Evolutionary conservation across 53 echinoderm and acorn worm species (phyloP), one percentile per base, ranked within the genome.

Genomic region (Zoroaster sp.): DNA sequence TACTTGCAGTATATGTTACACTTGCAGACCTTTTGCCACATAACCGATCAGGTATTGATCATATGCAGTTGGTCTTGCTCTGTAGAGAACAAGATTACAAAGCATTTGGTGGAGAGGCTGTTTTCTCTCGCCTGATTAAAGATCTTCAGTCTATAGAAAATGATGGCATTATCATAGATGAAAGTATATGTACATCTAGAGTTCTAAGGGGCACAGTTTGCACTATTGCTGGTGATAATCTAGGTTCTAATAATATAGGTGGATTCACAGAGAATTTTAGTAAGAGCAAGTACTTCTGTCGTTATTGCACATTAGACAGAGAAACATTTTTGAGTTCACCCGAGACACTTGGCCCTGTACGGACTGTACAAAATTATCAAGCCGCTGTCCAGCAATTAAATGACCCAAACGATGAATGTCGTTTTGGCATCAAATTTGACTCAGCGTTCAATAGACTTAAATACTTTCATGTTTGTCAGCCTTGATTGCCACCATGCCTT

Each of bases 381-480:
- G 53, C 31, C n/a, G 81, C 73, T 10, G 31, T 83, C 20, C 40
- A 18, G 21, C 31, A 82, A 65, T 34, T 86, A 15, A 2, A 77
- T 17, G 49, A 83, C 75, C 83, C 86, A 36, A 69, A 43, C 8
- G 32, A 40, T 18, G n/a, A 35, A 17, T 37, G 33, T 13, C 53
- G 39, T 41, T 47, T 41, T 40, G 73, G 89, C 20, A 78, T 86
- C 18, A 86, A 89, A 42, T 76, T 33, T 49, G 52, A 54, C 42
- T 93, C 90, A 1, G 10, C 87, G 5, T 90, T 93, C 74, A 93
- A 93, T 80, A 78, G 40, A 28, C 46, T 93, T 41, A 80, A 72
- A 15, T 90, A 73, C 35, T 93, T 93, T 66, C 93, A 90, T 87
- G 93, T 93, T 34, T 93, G 90, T 66, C 72, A 87, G 15, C 93